A percentile compares a stretch with the other conserved stretches of the same genome.
phyloP scores from a whole-genome alignment of 92 coral and sea anemone genomes.

The Chrysogorgia sp. region DNA sequence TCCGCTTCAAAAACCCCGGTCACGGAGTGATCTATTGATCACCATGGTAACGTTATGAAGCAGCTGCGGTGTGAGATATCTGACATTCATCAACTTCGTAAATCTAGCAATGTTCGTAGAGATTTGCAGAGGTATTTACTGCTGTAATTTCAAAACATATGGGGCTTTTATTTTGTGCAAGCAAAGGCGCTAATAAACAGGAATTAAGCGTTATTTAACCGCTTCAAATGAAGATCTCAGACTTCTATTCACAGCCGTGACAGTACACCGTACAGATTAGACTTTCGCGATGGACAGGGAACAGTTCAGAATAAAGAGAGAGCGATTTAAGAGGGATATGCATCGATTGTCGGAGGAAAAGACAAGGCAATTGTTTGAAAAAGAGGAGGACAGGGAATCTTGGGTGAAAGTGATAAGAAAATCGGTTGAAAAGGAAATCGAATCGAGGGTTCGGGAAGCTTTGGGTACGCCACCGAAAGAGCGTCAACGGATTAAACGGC shows the following conservation, averaged over 20 bases:
- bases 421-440: conserved; percentile 90
- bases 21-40: background rate
- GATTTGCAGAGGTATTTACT: background rate
- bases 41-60: background rate
- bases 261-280: background rate
- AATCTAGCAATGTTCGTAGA: background rate
- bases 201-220: background rate
- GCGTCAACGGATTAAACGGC: conserved; percentile 66
- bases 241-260: background rate
- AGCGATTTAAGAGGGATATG: conserved; percentile 31
- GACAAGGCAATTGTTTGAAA: conserved; percentile 71
- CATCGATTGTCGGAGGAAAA: conserved; percentile 81
- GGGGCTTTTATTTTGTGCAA: background rate
- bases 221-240: background rate
- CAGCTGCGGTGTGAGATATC: background rate
- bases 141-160: background rate
- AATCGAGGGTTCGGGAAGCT: conserved; percentile 79
- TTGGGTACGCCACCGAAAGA: conserved; percentile 87
- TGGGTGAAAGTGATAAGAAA: conserved; percentile 80
- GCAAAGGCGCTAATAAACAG: background rate
- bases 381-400: conserved; percentile 68
- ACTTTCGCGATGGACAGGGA: conserved; percentile 19
- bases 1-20: too few species aligned
- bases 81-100: background rate
- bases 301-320: conserved; percentile 16